These are phyloP conservation scores for Intoshia linei DNA, from an alignment of 1,140 invertebrate species.

Conservation along the genomic window DNA sequence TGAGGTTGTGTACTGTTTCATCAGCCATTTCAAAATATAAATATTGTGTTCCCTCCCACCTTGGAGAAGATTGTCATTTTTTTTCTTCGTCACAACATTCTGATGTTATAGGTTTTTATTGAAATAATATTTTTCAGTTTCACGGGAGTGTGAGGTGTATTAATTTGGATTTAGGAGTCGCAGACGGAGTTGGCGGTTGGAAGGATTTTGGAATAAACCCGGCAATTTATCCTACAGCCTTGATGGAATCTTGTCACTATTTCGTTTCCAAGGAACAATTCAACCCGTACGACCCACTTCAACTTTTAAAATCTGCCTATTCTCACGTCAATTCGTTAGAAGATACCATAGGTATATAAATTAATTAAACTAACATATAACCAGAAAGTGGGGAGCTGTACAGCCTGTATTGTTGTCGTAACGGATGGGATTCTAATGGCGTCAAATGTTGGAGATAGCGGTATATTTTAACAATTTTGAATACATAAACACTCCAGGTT, in stretches of 20 bases:
- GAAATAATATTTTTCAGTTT: no score
- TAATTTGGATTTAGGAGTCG: slow-evolving; percentile 63
- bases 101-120: no score
- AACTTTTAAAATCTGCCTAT: slow-evolving; percentile 9
- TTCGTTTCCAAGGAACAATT: slow-evolving; percentile 49
- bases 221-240: slow-evolving; percentile 54
- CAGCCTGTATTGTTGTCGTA: slow-evolving; percentile 66
- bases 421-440: slow-evolving; percentile 56
- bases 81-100: no score
- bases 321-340: no score
- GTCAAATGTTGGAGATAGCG: slow-evolving; percentile 89
- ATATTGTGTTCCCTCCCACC: no score
- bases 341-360: no score
- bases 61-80: no score
- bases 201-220: slow-evolving; percentile 81
- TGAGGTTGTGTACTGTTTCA: no score
- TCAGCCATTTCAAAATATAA: no score
- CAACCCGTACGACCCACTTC: slow-evolving; percentile 44
- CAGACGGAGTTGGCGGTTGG: slow-evolving; percentile 89
- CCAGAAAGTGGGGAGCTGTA: slow-evolving; percentile 40
- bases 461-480: no score
- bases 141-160: no score
- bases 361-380: background rate
- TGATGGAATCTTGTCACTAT: slow-evolving; percentile 70
- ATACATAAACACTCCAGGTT: no score